Conservation (phyloP, 2,888 invertebrate genomes). For the Tanytarsus gracilentus region DNA sequence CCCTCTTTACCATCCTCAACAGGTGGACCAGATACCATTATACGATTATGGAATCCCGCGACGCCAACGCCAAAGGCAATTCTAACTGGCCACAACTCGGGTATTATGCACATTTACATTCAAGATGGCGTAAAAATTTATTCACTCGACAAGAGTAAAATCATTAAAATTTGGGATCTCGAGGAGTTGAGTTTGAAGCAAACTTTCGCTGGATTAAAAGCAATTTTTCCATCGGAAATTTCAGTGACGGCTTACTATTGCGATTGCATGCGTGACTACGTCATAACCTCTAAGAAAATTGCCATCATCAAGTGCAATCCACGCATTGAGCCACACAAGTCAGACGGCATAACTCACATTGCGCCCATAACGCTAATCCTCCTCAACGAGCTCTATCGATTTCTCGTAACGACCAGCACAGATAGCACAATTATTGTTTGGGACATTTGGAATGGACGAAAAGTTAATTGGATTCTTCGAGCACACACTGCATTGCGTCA, state of each 20-base stretch:
- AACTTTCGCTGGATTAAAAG: constrained; percentile 57
- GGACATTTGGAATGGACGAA: constrained; percentile 58
- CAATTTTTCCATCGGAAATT: constrained; percentile 52
- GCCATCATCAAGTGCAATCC: constrained; percentile 56
- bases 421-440: constrained; percentile 76
- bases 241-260: constrained; percentile 57
- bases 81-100: constrained; percentile 61
- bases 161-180: constrained; percentile 70
- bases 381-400: constrained; percentile 66
- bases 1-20: constrained; percentile 36
- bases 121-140: constrained; percentile 61
- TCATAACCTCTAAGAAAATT: constrained; percentile 58
- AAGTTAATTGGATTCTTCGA: constrained; percentile 44
- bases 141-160: constrained; percentile 54
- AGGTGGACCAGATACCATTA: constrained; percentile 65
- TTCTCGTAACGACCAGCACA: constrained; percentile 65
- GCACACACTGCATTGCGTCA: constrained; percentile 60
- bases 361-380: constrained; percentile 61
- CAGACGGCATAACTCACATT: constrained; percentile 64
- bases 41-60: constrained; percentile 74
- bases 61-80: constrained; percentile 55
- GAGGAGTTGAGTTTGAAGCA: constrained; percentile 54
- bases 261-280: constrained; percentile 53
- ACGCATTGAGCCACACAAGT: constrained; percentile 55
- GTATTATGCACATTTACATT: constrained; percentile 56